Evolutionary conservation across 2,797 vertebrate genomes (phyloP), one percentile per base, ranked within the genome.

Genomic region (Xenops minutus): DNA sequence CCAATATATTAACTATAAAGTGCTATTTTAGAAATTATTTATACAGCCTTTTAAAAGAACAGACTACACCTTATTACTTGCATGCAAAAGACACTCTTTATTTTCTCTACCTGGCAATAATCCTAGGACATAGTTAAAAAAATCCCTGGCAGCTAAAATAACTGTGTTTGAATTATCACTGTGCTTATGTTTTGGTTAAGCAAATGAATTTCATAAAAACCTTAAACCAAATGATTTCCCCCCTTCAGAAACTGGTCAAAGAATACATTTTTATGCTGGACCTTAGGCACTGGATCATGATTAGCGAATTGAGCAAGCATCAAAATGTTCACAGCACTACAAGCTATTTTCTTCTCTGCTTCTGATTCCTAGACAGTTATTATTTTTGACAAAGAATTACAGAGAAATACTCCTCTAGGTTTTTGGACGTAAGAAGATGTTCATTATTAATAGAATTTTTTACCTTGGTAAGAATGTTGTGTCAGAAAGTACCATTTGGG

Each of bases 371-470:
- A 85, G 89, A 87, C 75, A 92, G 85, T 93, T 96, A 92, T 96
- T 95, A 79, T 72, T 83, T 97, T 91, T 95, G 93, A 96, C 89
- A 95, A 94, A 92, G 78, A 94, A 96, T 91, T 96, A 96, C 55
- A 67, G 61, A 87, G 55, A 89, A 95, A 88, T 94, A 95, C 89
- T 94, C 82, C 82, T 96, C 72, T 27, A 95, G 91, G 84, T 86
- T 93, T 94, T 92, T 88, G 44, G 92, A 94, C 92, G 52, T 85
- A 94, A 82, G 77, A 67, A 91, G 64, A 86, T 19, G 76, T 93
- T 89, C 34, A 97, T 96, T 97, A 90, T 96, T 88, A 94, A 93
- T 37, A 85, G 58, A 58, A 27, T 32, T 91, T 92, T 91, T 91
- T 73, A 71, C 71, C 69, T 78, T 69, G 43, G 30, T 82, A 89